These are phyloP conservation scores for Rhinella marina DNA, from an alignment of 2,797 vertebrate genomes.

Conservation along the genomic window DNA sequence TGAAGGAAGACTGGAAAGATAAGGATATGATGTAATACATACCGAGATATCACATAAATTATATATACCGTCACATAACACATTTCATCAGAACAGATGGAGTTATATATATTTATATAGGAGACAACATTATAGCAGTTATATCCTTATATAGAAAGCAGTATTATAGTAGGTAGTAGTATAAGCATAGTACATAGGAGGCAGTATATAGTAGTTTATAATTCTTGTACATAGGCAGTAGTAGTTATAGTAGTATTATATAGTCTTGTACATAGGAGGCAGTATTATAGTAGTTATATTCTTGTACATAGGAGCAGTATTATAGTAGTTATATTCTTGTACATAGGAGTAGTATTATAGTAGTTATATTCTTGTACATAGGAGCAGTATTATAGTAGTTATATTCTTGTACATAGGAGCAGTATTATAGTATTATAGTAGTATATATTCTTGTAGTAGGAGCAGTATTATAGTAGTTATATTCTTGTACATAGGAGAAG, in stretches of 20 bases:
- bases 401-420: background rate
- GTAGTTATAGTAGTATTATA: constrained; percentile 14
- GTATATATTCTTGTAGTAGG: background rate
- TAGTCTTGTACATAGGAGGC: constrained; percentile 1
- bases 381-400: background rate
- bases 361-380: background rate
- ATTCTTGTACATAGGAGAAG: background rate
- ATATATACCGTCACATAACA: background rate
- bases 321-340: constrained; percentile 13
- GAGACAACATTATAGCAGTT: background rate
- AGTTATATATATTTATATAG: background rate
- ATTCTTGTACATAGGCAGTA: background rate
- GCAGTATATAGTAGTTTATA: constrained; percentile 10
- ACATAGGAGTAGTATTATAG: background rate
- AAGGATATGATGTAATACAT: background rate
- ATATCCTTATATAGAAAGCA: background rate
- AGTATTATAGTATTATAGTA: background rate
- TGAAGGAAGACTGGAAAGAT: background rate
- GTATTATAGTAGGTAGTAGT: background rate
- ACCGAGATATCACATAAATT: background rate
- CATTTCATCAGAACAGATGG: background rate
- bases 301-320: constrained; percentile 15
- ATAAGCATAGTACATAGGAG: background rate
- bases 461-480: background rate
- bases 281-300: constrained; percentile 17